These are phyloP conservation scores for Aphelenchoides bicaudatus DNA, from an alignment of 2,888 invertebrate species.

Conservation along the genomic window DNA sequence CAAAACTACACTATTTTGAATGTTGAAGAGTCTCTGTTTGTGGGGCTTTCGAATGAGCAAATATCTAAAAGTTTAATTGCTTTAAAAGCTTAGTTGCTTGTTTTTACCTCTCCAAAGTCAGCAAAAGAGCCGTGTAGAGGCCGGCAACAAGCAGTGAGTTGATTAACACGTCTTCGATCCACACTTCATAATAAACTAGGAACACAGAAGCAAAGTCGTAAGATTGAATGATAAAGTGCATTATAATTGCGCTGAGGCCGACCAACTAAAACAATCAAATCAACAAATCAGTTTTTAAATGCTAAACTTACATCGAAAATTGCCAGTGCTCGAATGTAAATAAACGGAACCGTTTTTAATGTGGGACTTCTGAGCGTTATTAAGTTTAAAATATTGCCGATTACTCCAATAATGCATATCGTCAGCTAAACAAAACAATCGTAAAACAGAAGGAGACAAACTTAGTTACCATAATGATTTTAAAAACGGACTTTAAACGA, in stretches of 20 bases:
- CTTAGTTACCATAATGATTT: conserved; percentile 26
- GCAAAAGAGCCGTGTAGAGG: conserved; percentile 54
- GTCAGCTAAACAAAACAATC: conserved; percentile 36
- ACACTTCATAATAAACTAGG: conserved; percentile 33
- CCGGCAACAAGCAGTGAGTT: conserved; percentile 67
- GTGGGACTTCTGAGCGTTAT: conserved; percentile 74
- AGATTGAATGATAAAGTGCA: conserved; percentile 31
- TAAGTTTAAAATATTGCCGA: conserved; percentile 76
- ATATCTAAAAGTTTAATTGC: conserved; percentile 39
- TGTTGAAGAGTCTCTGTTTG: conserved; percentile 37
- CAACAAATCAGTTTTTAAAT: conserved; percentile 61
- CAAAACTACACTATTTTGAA: conserved; percentile 34
- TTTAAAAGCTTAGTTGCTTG: neutral
- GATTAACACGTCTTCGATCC: conserved; percentile 70
- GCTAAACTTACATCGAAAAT: conserved; percentile 72
- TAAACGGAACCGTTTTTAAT: conserved; percentile 76
- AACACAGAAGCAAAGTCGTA: neutral
- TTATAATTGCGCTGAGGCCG: conserved; percentile 30
- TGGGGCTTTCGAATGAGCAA: conserved; percentile 46
- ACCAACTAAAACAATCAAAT: conserved; percentile 63
- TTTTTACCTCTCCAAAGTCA: conserved; percentile 53
- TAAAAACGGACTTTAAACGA: conserved; percentile 20
- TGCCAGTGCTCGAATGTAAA: conserved; percentile 75
- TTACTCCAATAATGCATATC: conserved; percentile 62
- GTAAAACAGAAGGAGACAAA: neutral